These are phyloP conservation scores for Cydia amplana DNA, from an alignment of 1,140 invertebrate genomes.

Conservation along the genomic window DNA sequence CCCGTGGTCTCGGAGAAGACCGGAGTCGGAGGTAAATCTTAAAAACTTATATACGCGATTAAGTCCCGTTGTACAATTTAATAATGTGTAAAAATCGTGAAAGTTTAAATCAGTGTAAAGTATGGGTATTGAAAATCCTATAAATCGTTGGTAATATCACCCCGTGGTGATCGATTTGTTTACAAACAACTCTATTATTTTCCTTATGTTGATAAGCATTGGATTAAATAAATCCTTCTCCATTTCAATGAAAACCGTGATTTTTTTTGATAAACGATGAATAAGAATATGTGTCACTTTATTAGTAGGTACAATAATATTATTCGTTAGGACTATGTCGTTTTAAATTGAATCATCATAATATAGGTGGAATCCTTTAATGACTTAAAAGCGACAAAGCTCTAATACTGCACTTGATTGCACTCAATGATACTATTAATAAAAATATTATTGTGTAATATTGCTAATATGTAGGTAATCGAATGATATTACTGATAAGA, in stretches of 20 bases:
- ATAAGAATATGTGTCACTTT: slow-evolving; percentile 5
- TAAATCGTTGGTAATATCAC: no score
- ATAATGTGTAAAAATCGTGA: no score
- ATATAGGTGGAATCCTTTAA: not conserved
- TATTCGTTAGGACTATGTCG: no score
- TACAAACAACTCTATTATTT: not conserved
- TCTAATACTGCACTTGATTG: not conserved
- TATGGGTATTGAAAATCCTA: no score
- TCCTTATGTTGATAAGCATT: not conserved
- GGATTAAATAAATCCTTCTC: not conserved
- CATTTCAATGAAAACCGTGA: not conserved
- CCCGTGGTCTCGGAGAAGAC: no score
- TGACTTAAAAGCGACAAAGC: not conserved
- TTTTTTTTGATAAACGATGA: slow-evolving; percentile 14
- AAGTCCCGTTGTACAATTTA: no score
- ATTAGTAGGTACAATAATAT: no score
- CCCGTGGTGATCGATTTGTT: not conserved
- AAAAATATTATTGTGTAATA: not conserved
- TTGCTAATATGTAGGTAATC: not conserved
- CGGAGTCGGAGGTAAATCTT: no score
- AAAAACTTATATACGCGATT: no score
- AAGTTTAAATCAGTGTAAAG: no score
- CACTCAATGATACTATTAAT: not conserved
- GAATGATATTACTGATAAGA: not conserved
- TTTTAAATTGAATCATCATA: no score